phyloP scores from a whole-genome alignment of 2,113 vertebrate genomes.

The Leiothrix lutea region DNA sequence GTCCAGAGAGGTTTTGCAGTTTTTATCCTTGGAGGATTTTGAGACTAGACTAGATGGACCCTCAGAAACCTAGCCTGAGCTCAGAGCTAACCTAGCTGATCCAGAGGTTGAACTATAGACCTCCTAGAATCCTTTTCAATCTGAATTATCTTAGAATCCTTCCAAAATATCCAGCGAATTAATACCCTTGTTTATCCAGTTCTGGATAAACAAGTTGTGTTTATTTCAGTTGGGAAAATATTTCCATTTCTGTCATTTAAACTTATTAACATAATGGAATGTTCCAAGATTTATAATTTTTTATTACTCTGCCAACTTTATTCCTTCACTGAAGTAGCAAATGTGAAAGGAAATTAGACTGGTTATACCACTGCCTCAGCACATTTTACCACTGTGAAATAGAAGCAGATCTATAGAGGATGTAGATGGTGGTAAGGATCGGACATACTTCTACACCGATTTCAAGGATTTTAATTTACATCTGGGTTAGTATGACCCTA shows the following conservation, averaged over 20 bases:
- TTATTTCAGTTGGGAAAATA: neutral
- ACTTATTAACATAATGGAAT: neutral
- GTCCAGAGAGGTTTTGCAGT: neutral
- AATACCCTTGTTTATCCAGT: neutral
- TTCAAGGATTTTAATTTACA: neutral
- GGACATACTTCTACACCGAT: neutral
- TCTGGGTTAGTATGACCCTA: neutral
- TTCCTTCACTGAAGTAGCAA: neutral
- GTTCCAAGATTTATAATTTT: neutral
- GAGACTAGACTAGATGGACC: neutral
- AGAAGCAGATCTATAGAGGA: neutral
- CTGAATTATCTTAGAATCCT: neutral
- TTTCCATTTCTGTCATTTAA: neutral
- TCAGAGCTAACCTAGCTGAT: neutral
- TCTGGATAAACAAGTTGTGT: neutral
- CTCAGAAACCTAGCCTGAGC: neutral
- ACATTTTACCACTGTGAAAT: neutral
- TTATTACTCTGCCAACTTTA: neutral
- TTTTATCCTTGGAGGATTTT: neutral
- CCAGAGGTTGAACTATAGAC: neutral
- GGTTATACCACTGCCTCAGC: neutral
- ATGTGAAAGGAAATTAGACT: neutral
- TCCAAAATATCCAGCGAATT: neutral
- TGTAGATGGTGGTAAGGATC: neutral
- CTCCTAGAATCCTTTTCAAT: neutral